Conservation (phyloP, 2,797 vertebrate species). For the Crenuchus spilurus region DNA sequence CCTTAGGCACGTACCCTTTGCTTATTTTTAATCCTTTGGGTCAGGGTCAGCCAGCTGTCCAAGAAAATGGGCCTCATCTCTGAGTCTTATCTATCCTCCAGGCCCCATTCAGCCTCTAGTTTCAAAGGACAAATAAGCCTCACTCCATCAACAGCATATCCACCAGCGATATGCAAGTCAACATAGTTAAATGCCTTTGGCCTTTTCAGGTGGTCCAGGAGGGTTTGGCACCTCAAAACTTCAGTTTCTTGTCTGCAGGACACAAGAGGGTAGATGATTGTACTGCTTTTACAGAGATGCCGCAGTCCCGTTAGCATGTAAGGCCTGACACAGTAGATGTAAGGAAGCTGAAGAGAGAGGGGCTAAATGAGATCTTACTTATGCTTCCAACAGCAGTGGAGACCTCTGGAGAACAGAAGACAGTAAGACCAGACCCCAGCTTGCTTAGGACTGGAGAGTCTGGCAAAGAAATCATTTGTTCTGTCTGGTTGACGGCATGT, state of each 20-base stretch:
- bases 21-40: slow-evolving; percentile 12
- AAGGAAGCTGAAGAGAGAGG: neutral
- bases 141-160: neutral
- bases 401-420: neutral
- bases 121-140: slow-evolving; percentile 1
- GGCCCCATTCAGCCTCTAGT: neutral
- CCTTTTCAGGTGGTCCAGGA: slow-evolving; percentile 14
- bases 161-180: neutral
- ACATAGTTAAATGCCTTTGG: neutral
- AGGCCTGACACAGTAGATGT: too few relatives aligned
- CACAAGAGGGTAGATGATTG: neutral
- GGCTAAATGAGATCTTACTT: neutral
- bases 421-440: neutral
- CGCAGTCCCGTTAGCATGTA: too few relatives aligned
- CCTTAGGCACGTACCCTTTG: neutral
- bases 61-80: neutral
- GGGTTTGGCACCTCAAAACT: neutral
- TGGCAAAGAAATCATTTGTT: neutral
- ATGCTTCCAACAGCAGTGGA: neutral
- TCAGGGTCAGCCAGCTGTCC: neutral
- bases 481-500: neutral
- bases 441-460: neutral
- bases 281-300: neutral
- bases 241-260: neutral
- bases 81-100: slow-evolving; percentile 17